Evolutionary conservation across 2,113 vertebrate genomes (phyloP).

Genomic region (human): DNA sequence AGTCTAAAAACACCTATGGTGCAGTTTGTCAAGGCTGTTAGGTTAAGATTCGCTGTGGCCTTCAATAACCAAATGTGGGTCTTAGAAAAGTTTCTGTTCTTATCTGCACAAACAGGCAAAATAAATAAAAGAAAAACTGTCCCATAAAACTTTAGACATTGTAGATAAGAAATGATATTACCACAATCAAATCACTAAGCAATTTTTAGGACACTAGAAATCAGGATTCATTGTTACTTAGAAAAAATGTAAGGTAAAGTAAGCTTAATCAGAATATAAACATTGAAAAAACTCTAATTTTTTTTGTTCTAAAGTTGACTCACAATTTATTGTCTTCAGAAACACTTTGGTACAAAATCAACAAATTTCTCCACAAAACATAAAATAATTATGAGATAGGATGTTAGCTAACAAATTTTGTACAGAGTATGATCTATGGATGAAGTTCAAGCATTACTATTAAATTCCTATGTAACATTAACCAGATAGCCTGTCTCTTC

Average conservation of each 20-base stretch:
- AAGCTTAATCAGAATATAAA: not conserved
- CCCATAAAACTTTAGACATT: slow-evolving; percentile 13
- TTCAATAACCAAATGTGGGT: not conserved
- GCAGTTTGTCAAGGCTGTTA: not conserved
- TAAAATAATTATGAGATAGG: slow-evolving; percentile 18
- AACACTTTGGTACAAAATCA: not conserved
- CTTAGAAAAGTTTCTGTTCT: not conserved
- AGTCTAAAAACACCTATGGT: not conserved
- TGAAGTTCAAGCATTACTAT: not conserved
- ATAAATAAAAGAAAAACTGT: not conserved
- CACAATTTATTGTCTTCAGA: not conserved
- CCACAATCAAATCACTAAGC: not conserved
- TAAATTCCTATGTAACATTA: slow-evolving; percentile 18
- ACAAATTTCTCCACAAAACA: not conserved
- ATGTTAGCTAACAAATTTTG: not conserved
- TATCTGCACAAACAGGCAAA: not conserved
- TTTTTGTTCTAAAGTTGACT: not conserved
- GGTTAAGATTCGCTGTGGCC: not conserved
- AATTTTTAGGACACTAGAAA: not conserved
- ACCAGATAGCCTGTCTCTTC: not conserved
- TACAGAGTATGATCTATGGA: not conserved
- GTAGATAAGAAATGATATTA: not conserved
- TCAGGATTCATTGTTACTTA: not conserved
- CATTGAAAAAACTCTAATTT: not conserved
- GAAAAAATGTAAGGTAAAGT: not conserved